Percentiles rank a stretch among this genome's conserved stretches.
Conservation (phyloP, 1,140 invertebrate genomes). For the Drosophila micromelanica region DNA sequence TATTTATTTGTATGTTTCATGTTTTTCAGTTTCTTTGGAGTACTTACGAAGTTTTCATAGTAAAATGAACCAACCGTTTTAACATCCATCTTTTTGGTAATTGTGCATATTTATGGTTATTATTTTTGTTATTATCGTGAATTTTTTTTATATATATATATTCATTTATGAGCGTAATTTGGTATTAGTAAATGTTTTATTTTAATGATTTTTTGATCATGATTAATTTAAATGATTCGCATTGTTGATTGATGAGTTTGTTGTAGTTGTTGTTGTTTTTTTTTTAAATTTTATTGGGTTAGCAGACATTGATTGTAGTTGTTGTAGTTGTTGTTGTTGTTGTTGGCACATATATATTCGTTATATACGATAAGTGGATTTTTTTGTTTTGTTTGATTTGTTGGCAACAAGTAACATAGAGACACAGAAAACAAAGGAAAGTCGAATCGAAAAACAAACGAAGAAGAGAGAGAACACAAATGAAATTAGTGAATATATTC, state of each 20-base stretch:
- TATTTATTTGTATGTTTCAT: constrained; percentile 9
- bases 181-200: constrained; percentile 43
- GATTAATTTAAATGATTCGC: constrained; percentile 32
- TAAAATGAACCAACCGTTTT: constrained; percentile 96
- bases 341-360: constrained; percentile 33
- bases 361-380: constrained; percentile 21
- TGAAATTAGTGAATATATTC: constrained; percentile 76
- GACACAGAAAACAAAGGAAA: constrained; percentile 62
- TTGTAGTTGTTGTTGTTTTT: constrained; percentile 32
- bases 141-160: constrained; percentile 21
- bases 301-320: constrained; percentile 54
- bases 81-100: constrained; percentile 91
- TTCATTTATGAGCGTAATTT: constrained; percentile 40
- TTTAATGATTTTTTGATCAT: constrained; percentile 32
- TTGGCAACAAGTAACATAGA: constrained; percentile 44
- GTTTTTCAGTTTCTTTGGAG: constrained; percentile 62
- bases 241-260: constrained; percentile 52
- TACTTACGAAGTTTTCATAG: constrained; percentile 97
- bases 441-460: constrained; percentile 50
- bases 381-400: constrained; percentile 21
- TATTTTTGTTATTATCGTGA: constrained; percentile 49
- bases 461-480: constrained; percentile 75
- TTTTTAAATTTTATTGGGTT: constrained; percentile 45
- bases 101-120: constrained; percentile 59
- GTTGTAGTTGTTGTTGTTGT: constrained; percentile 42